Evolutionary conservation across 2,888 invertebrate genomes (phyloP), one percentile per base, ranked within the genome.

Genomic region (Philhelius pedissequus): DNA sequence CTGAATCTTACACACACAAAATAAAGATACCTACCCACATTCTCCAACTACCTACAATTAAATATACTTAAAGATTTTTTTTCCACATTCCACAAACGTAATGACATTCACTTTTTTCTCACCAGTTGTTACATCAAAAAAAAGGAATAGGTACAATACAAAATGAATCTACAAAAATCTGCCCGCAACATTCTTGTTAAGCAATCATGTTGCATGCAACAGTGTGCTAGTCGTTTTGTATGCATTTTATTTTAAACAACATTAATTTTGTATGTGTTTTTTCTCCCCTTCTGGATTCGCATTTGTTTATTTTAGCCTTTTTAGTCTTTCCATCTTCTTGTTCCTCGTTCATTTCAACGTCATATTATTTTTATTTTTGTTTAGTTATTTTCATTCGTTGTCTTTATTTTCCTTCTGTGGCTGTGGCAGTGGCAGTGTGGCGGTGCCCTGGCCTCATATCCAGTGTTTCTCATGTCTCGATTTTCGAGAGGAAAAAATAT

Each of bases 381-480:
- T 76, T 80, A 15, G 62, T 58, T 64, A 20, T 58, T 74, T 69
- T 79, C 60, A 58, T 78, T 48, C 13, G 52, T 48, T 9, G 52
- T 60, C 35, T 50, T 40, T 69, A 48, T 8, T 32, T 58, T 58
- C 35, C 50, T 18, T 64, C 56, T 78, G 77, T 75, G 54, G 48
- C 56, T 78, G 77, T 75, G 54, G 48, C 58, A 35, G 20, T 15
- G 52, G 13, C n/a, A n/a, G n/a, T n/a, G n/a, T 4, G 13, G 45
- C n/a, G 18, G 32, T 11, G 20, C 35, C 11, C 15, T 74, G 38
- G 83, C 75, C 74, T 75, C 79, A 48, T 54, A 52, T 56, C 70
- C 79, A 76, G 79, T 68, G 79, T 68, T 79, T 71, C 78, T 79
- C 80, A 80, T 75, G 70, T 77, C 75, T 56, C 30, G 13, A 71